These are phyloP conservation scores for Chanos chanos DNA, from an alignment of 2,797 vertebrate genomes.

Conservation along the genomic window DNA sequence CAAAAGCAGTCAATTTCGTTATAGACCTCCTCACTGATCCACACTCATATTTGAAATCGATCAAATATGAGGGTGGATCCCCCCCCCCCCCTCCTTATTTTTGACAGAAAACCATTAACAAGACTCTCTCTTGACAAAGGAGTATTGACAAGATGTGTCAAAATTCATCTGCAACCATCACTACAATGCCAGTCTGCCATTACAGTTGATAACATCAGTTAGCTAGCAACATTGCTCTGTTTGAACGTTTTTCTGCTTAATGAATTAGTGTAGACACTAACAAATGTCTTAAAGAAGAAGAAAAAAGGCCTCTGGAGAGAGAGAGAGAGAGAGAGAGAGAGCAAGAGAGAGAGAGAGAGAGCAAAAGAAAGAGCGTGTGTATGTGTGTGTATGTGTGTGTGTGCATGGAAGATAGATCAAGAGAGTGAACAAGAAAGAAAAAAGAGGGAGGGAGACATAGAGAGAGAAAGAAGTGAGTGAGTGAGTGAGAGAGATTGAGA, in stretches of 20 bases:
- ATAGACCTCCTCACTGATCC: background rate
- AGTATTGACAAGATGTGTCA: background rate
- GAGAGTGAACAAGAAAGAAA: background rate
- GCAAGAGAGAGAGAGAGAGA: no score
- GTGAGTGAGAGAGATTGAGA: background rate
- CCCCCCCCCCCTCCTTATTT: no score
- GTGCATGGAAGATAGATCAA: background rate
- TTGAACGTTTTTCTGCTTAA: conserved; percentile 6
- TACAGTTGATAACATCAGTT: conserved; percentile 13
- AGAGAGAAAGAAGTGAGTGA: background rate
- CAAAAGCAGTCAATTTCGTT: background rate
- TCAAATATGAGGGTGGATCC: no score
- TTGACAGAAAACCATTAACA: no score
- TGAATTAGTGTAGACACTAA: no score
- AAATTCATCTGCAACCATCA: conserved; percentile 15
- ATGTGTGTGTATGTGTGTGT: background rate
- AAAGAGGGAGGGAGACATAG: background rate
- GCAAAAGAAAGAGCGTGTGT: background rate
- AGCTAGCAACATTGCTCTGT: background rate
- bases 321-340: background rate
- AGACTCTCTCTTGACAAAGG: conserved; percentile 7
- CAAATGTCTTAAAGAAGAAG: background rate
- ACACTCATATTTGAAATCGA: no score
- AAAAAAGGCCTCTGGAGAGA: background rate
- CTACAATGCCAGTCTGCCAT: conserved; percentile 2